Evolutionary conservation across 2,113 vertebrate species (phyloP).

Genomic region (Strigops habroptila): DNA sequence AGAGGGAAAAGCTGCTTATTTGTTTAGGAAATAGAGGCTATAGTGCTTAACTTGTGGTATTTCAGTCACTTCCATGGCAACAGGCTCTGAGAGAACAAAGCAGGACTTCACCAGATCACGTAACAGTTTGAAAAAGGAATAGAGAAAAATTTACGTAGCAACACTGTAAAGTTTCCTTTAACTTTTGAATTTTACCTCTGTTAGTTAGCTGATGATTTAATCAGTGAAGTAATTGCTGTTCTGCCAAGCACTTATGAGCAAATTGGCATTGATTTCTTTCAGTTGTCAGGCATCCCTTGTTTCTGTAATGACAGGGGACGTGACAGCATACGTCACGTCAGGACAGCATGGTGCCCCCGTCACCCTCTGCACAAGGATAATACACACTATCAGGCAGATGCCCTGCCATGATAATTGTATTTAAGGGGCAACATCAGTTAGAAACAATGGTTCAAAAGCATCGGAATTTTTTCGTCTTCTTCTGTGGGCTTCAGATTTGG

Average conservation of each 20-base stretch:
- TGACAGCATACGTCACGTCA: too few relatives aligned
- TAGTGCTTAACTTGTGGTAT: background rate
- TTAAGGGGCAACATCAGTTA: background rate
- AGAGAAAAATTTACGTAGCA: background rate
- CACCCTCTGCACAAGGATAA: background rate
- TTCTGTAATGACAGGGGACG: background rate
- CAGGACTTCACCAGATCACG: background rate
- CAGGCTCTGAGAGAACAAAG: constrained; percentile 4
- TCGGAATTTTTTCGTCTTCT: background rate
- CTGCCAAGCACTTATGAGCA: background rate
- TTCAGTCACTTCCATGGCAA: constrained; percentile 59
- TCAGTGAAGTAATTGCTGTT: background rate
- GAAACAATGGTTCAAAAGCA: background rate
- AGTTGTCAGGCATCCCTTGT: background rate
- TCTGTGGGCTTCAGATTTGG: background rate
- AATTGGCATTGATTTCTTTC: background rate
- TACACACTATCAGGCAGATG: background rate
- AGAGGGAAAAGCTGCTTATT: constrained; percentile 34
- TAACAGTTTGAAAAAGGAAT: background rate
- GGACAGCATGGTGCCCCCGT: background rate
- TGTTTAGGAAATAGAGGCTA: constrained; percentile 39
- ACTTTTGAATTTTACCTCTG: constrained; percentile 1
- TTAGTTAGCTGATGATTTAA: background rate
- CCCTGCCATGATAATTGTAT: background rate
- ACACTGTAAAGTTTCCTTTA: background rate